A percentile compares a stretch with the other conserved stretches of the same genome.
Evolutionary conservation across 2,888 invertebrate species (phyloP).

Genomic region (Sabatieria punctata): DNA sequence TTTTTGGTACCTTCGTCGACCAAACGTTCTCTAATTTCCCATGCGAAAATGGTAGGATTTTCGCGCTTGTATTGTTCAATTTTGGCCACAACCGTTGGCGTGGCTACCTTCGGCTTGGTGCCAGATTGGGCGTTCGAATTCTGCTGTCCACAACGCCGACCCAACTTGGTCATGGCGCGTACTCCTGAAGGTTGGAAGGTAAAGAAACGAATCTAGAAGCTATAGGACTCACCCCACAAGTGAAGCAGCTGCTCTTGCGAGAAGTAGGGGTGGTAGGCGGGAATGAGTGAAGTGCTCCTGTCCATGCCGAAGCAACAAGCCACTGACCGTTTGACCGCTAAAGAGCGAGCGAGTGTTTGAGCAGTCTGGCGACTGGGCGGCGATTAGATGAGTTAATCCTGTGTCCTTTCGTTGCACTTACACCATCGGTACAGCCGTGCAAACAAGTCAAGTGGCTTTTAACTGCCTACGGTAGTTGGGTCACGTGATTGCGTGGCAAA

Average conservation of each 20-base stretch:
- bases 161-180: neutral
- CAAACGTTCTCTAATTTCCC: conserved; percentile 91
- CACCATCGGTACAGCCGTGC: no score
- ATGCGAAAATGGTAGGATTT: conserved; percentile 94
- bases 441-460: no score
- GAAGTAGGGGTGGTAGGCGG: neutral
- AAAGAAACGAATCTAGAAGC: no score
- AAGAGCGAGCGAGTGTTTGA: no score
- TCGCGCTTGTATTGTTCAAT: conserved; percentile 95
- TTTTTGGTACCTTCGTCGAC: conserved; percentile 95
- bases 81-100: conserved; percentile 87
- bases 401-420: no score
- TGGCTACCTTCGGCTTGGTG: conserved; percentile 91
- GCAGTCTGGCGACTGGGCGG: no score
- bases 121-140: conserved; percentile 39
- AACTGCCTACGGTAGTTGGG: no score
- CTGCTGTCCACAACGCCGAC: conserved; percentile 8
- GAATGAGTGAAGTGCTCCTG: no score
- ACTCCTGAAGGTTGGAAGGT: neutral
- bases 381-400: no score
- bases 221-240: neutral
- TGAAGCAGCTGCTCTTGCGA: conserved; percentile 2
- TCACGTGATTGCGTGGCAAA: no score
- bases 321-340: no score
- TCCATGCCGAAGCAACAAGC: no score